Percentiles rank a stretch among this genome's conserved stretches.
phyloP scores from a whole-genome alignment of 2,888 invertebrate genomes.

The Phyllotreta cruciferae region DNA sequence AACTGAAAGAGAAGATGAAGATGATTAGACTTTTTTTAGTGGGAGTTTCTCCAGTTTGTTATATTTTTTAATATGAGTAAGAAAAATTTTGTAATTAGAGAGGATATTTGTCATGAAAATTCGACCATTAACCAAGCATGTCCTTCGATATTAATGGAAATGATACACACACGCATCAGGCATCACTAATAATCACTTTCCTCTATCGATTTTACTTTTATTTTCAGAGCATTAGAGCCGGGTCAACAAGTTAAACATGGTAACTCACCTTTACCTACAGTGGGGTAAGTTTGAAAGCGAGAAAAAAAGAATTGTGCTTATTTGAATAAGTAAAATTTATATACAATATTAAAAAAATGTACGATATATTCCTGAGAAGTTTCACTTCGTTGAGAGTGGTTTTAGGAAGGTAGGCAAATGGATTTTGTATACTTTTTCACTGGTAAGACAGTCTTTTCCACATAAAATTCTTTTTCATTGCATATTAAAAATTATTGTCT shows the following conservation, averaged over 20 bases:
- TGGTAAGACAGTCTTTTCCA: too few relatives aligned
- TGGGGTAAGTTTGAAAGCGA: conserved; percentile 65
- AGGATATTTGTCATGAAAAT: background rate
- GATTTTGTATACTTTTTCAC: too few relatives aligned
- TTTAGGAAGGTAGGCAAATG: too few relatives aligned
- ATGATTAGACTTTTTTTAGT: too few relatives aligned
- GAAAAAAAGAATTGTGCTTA: conserved; percentile 9
- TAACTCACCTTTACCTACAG: conserved; percentile 64
- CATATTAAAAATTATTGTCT: too few relatives aligned
- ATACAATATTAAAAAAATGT: background rate
- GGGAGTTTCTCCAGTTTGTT: too few relatives aligned
- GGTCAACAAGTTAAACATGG: conserved; percentile 61
- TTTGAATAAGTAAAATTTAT: conserved; percentile 4
- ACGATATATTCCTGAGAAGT: too few relatives aligned
- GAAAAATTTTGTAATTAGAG: background rate
- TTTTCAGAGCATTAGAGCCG: conserved; percentile 71
- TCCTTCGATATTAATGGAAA: background rate
- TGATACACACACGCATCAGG: conserved; percentile 9
- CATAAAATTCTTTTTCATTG: too few relatives aligned
- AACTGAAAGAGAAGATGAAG: too few relatives aligned
- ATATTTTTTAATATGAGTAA: too few relatives aligned
- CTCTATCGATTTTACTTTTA: conserved; percentile 50
- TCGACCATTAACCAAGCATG: conserved; percentile 1
- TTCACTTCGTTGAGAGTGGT: too few relatives aligned
- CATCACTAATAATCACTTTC: conserved; percentile 42